Base-by-base conservation (phyloP, 2,888 invertebrate genomes). In the Peribatodes rhomboidaria region DNA sequence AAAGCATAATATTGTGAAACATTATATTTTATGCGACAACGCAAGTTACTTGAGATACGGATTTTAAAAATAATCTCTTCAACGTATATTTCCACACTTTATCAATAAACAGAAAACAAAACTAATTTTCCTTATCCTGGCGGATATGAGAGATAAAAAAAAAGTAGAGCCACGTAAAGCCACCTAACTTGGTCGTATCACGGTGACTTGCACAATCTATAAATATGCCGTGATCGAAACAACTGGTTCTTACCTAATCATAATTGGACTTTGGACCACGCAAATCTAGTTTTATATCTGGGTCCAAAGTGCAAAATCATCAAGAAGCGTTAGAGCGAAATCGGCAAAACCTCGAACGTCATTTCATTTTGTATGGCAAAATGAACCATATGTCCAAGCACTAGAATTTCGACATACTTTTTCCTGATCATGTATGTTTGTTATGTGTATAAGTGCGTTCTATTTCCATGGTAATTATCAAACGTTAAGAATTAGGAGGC, bases 251-350 rank as follows among this genome's bases (percentile, higher is more conserved):
- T 58, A 33, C 49, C 33, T 16, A 54, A 41, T 54, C 53, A 37
- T 13, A 50, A 35, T 14, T 55, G 72, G 67, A 78, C 81, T 80
- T 81, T 71, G 72, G 54, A 73, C 68, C 61, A 49, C 11, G 1
- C 54, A 37, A 61, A 68, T 70, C 68, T 60, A 60, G 57, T 68
- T 65, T 70, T 67, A 68, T 72, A 63, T 64, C 39, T 66, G 55
- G 60, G 74, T 74, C 57, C 73, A 76, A 76, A 78, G 77, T 76
- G 41, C 71, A 42, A 33, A 41, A 55, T 59, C 58, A 61, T 59
- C 42, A 14, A 46, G 20, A 14, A 46, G 20, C 13, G 41, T 16
- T 50, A 35, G 52, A 37, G 41, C 46, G 53, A 46, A 52, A 58
- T 54, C 50, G 46, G 52, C 44, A 42, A 57, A 57, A 52, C 57